phyloP scores from a whole-genome alignment of 2,113 vertebrate species.

The Cinclus cinclus region DNA sequence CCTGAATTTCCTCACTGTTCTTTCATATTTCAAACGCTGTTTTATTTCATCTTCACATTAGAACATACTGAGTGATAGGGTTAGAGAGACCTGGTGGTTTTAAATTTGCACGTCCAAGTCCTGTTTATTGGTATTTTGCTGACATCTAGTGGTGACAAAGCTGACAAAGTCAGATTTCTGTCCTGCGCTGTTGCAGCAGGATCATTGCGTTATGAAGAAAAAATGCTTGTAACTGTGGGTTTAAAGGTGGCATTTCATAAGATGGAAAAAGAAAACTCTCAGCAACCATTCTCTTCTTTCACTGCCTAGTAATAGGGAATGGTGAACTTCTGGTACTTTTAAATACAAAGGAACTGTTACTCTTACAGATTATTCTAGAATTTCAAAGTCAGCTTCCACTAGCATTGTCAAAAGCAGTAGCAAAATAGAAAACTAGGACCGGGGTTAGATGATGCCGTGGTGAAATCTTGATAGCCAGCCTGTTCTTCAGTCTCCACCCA shows the following conservation, averaged over 20 bases:
- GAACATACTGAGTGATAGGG: slow-evolving; percentile 58
- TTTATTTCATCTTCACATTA: slow-evolving; percentile 60
- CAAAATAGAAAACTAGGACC: background rate
- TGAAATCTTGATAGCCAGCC: background rate
- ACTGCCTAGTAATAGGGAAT: background rate
- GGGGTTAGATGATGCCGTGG: background rate
- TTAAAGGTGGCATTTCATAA: background rate
- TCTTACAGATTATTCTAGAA: background rate
- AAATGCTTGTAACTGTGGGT: background rate
- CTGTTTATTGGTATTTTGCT: slow-evolving; percentile 68
- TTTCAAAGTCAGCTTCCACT: background rate
- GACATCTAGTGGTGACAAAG: slow-evolving; percentile 76
- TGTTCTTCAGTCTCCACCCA: background rate
- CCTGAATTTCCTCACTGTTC: slow-evolving; percentile 54
- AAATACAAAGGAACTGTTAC: background rate
- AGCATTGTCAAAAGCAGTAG: background rate
- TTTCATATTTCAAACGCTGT: slow-evolving; percentile 61
- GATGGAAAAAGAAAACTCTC: background rate
- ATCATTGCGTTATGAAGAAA: background rate
- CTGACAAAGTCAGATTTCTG: background rate
- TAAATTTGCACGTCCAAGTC: background rate
- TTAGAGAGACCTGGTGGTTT: slow-evolving; percentile 34
- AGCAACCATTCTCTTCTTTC: background rate
- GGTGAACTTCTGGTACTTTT: background rate
- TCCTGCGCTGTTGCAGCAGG: background rate